phyloP scores from a whole-genome alignment of 2,888 invertebrate species.

The Adelognathus sp. region DNA sequence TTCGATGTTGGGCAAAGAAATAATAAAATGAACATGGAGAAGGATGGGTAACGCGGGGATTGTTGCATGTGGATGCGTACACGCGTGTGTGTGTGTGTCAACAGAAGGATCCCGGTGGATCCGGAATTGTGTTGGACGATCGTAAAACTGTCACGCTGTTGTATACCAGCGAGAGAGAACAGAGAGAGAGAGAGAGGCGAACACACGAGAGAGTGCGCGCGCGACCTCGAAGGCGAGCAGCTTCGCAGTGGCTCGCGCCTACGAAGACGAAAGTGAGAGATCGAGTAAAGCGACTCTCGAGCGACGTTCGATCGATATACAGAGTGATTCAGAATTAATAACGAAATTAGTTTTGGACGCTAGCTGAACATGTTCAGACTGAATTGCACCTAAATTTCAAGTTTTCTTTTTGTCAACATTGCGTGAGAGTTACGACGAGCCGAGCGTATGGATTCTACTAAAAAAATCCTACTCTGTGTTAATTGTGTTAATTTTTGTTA shows the following conservation, averaged over 20 bases:
- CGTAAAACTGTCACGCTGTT: constrained; percentile 48
- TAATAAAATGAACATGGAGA: too few relatives aligned
- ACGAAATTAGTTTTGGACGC: too few relatives aligned
- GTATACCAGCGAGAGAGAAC: neutral
- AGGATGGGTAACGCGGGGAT: neutral
- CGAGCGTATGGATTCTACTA: too few relatives aligned
- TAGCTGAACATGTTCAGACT: too few relatives aligned
- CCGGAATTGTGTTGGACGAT: constrained; percentile 42
- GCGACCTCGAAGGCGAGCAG: constrained; percentile 43
- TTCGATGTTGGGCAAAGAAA: too few relatives aligned
- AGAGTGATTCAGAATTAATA: too few relatives aligned
- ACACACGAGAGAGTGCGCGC: neutral
- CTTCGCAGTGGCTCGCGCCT: neutral
- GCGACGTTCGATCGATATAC: neutral
- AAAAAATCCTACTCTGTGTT: too few relatives aligned
- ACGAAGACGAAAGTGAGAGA: constrained; percentile 58
- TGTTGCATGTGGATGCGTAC: neutral
- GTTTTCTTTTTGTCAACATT: too few relatives aligned
- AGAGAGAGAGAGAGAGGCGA: constrained; percentile 28
- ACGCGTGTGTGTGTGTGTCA: neutral
- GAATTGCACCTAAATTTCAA: too few relatives aligned
- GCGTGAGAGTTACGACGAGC: too few relatives aligned
- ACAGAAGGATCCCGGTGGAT: constrained; percentile 6
- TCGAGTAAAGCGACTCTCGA: neutral
- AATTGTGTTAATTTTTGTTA: too few relatives aligned